Evolutionary conservation across 2,888 invertebrate genomes (phyloP).

Genomic region (Galeruca laticollis): DNA sequence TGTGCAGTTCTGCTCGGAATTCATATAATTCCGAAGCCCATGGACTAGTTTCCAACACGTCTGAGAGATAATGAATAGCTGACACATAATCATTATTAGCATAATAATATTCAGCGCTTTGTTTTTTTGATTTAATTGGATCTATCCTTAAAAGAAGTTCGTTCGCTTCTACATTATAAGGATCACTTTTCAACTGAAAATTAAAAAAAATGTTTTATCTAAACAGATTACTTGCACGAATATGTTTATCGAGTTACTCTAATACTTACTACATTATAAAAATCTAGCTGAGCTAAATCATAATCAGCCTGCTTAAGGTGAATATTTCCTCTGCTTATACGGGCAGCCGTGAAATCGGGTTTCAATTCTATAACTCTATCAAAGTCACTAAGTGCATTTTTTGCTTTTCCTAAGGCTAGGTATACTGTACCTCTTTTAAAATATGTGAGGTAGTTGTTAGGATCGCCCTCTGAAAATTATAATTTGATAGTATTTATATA

Average conservation of each 20-base stretch:
- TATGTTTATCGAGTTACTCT: not conserved
- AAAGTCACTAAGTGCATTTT: slow-evolving; percentile 94
- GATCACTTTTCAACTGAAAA: slow-evolving; percentile 76
- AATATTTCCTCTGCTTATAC: slow-evolving; percentile 82
- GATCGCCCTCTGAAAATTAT: slow-evolving; percentile 86
- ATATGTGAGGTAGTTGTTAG: slow-evolving; percentile 94
- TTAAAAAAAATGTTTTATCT: slow-evolving; percentile 8
- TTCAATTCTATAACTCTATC: slow-evolving; percentile 93
- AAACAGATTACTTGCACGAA: not conserved
- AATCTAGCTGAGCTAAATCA: slow-evolving; percentile 85
- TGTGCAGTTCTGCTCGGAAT: slow-evolving; percentile 87
- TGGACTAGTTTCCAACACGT: slow-evolving; percentile 84
- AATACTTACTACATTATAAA: slow-evolving; percentile 83
- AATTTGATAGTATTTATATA: not conserved
- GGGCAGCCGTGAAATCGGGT: slow-evolving; percentile 93
- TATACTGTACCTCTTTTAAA: slow-evolving; percentile 97
- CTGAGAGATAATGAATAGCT: slow-evolving; percentile 76
- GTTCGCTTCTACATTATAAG: slow-evolving; percentile 81
- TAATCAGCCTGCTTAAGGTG: slow-evolving; percentile 91
- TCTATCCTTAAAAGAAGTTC: slow-evolving; percentile 76
- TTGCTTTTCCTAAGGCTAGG: slow-evolving; percentile 94
- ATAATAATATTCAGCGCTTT: slow-evolving; percentile 75
- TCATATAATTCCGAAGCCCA: slow-evolving; percentile 90
- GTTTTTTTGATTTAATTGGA: slow-evolving; percentile 74
- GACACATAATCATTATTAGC: slow-evolving; percentile 69